A percentile compares a stretch with the other conserved stretches of the same genome.
Conservation (phyloP, 2,888 invertebrate species). For the Caenorhabditis wallacei region DNA sequence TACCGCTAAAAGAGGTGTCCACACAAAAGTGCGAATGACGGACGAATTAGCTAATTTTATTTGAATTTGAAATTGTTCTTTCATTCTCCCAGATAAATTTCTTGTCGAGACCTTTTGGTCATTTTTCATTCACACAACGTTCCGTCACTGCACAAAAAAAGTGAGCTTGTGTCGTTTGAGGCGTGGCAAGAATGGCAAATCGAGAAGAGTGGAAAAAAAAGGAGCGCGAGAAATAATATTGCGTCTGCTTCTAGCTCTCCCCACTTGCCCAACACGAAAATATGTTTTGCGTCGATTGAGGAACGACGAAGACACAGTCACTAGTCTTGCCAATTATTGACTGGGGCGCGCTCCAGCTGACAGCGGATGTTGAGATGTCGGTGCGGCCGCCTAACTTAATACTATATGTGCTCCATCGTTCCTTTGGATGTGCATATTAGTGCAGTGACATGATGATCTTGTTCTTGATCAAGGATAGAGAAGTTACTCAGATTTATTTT, state of each 20-base stretch:
- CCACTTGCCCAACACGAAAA: slow-evolving; percentile 16
- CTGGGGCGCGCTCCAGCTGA: background rate
- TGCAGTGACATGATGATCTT: too few relatives aligned
- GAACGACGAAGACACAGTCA: slow-evolving; percentile 35
- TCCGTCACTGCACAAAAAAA: slow-evolving; percentile 9
- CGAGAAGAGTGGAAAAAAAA: slow-evolving; percentile 39
- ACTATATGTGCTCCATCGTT: too few relatives aligned
- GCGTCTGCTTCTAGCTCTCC: slow-evolving; percentile 36
- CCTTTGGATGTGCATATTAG: too few relatives aligned
- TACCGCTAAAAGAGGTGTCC: too few relatives aligned
- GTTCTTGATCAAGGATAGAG: too few relatives aligned
- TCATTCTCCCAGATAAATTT: background rate
- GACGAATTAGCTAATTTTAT: too few relatives aligned
- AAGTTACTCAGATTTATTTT: too few relatives aligned
- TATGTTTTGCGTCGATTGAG: slow-evolving; percentile 39
- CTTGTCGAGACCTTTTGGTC: background rate
- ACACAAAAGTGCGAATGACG: too few relatives aligned
- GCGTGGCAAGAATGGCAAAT: slow-evolving; percentile 54
- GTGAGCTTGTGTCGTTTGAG: slow-evolving; percentile 31
- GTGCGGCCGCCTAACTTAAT: background rate
- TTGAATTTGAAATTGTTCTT: too few relatives aligned
- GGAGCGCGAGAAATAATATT: slow-evolving; percentile 37
- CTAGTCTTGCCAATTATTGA: slow-evolving; percentile 34
- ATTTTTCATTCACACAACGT: slow-evolving; percentile 6
- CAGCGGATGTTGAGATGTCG: background rate